Percentiles rank a stretch among this genome's conserved stretches.
Conservation (phyloP, 1,140 invertebrate species). For the Euwallacea similis region DNA sequence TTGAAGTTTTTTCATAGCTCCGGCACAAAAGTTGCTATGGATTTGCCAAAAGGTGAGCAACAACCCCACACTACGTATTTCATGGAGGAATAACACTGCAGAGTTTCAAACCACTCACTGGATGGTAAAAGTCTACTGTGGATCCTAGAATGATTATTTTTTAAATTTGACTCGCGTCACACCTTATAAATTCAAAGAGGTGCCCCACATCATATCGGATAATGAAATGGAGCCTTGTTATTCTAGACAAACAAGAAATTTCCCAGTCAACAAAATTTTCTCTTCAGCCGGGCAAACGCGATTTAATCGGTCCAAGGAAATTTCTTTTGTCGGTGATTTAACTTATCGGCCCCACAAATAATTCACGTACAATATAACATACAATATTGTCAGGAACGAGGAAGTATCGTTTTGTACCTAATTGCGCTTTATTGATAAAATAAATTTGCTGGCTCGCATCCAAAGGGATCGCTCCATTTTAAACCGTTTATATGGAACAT, state of each 20-base stretch:
- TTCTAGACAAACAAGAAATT: constrained; percentile 12
- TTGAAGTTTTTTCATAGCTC: too few relatives aligned
- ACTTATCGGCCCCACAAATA: constrained; percentile 23
- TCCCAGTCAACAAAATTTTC: constrained; percentile 20
- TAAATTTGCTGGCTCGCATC: constrained; percentile 33
- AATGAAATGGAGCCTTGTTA: constrained; percentile 7
- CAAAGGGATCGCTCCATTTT: constrained; percentile 28
- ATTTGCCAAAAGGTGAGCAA: too few relatives aligned
- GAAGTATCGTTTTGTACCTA: constrained; percentile 42
- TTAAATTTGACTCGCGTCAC: neutral
- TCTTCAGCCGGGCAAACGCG: constrained; percentile 11
- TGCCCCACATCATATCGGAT: constrained; percentile 6
- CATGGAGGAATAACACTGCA: too few relatives aligned
- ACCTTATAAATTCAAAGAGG: neutral
- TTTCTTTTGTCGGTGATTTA: constrained; percentile 21
- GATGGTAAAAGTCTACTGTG: neutral
- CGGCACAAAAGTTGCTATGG: too few relatives aligned
- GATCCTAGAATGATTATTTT: neutral
- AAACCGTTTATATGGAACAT: constrained; percentile 29
- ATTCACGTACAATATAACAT: constrained; percentile 44
- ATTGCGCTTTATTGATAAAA: constrained; percentile 39
- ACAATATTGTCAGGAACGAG: constrained; percentile 52
- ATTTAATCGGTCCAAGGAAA: constrained; percentile 25
- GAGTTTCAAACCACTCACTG: too few relatives aligned
- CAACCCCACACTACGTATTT: too few relatives aligned